Conservation (phyloP, 1,140 invertebrate species). For the Pollicipes pollicipes region DNA sequence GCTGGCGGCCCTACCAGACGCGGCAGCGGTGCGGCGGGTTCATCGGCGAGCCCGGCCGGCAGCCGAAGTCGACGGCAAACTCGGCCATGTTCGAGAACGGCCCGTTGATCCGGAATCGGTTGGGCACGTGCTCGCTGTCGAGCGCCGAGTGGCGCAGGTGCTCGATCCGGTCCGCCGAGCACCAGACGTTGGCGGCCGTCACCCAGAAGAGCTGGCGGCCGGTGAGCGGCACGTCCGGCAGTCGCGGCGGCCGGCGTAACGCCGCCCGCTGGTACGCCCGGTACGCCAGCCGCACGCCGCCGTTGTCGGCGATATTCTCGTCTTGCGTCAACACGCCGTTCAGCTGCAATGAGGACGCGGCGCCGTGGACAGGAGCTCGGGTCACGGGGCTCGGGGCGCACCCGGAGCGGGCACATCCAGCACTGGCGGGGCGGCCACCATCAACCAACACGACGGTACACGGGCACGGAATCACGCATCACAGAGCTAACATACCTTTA, state of each 20-base stretch:
- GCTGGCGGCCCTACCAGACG: conserved; percentile 28
- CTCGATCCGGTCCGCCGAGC: conserved; percentile 2
- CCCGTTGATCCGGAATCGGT: conserved; percentile 30
- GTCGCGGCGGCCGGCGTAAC: conserved; percentile 28
- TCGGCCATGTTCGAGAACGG: conserved; percentile 33
- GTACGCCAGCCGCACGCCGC: conserved; percentile 39
- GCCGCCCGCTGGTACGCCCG: conserved; percentile 29
- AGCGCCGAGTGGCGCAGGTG: neutral
- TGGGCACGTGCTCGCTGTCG: neutral
- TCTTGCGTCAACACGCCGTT: conserved; percentile 59
- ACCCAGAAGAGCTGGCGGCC: conserved; percentile 63
- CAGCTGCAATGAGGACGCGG: conserved; percentile 30
- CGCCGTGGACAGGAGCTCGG: neutral
- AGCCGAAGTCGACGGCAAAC: conserved; percentile 33
- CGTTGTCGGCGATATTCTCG: conserved; percentile 40
- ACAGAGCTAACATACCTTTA: neutral
- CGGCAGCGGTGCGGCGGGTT: conserved; percentile 35
- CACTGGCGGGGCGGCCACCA: neutral
- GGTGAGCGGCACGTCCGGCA: conserved; percentile 49
- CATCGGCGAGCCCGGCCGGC: conserved; percentile 29
- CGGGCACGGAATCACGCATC: neutral
- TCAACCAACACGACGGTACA: neutral
- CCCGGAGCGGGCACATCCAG: neutral
- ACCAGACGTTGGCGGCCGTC: conserved; percentile 17
- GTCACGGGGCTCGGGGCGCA: neutral